Evolutionary conservation across 2,797 vertebrate species (phyloP).

Genomic region (Megaceryle alcyon): DNA sequence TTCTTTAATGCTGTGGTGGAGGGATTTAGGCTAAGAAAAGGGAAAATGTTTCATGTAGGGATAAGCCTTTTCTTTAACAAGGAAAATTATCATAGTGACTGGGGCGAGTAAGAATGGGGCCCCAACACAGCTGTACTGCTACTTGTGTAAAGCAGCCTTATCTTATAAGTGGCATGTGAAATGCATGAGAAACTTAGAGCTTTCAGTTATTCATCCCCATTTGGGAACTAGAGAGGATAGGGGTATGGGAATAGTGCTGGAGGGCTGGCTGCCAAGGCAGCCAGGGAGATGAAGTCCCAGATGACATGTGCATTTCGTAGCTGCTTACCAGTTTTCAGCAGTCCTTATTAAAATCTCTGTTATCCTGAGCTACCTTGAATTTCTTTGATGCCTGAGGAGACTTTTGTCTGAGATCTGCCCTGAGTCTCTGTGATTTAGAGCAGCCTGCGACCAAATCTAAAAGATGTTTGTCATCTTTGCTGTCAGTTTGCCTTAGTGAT

Average conservation of each 20-base stretch:
- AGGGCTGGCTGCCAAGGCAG: neutral
- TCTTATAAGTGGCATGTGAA: neutral
- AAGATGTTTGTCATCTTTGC: neutral
- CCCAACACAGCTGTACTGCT: neutral
- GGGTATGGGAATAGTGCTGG: neutral
- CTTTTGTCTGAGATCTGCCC: neutral
- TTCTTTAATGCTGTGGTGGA: neutral
- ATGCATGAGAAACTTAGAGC: neutral
- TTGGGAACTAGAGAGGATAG: neutral
- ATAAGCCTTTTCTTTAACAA: neutral
- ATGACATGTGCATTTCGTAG: neutral
- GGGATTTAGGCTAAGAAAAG: neutral
- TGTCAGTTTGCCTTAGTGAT: neutral
- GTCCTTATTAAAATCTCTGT: neutral
- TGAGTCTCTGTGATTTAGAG: neutral
- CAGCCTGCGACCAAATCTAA: neutral
- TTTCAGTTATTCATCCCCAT: neutral
- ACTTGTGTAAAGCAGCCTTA: neutral
- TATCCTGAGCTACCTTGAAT: neutral
- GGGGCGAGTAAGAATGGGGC: neutral
- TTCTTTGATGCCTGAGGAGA: neutral
- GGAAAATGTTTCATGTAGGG: neutral
- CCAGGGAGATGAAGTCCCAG: neutral
- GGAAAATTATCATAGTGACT: rapidly evolving
- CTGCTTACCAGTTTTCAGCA: neutral